Evolutionary conservation across 2,888 invertebrate species (phyloP), one percentile per base, ranked within the genome.

Genomic region (Drosophila hawaiiensis): DNA sequence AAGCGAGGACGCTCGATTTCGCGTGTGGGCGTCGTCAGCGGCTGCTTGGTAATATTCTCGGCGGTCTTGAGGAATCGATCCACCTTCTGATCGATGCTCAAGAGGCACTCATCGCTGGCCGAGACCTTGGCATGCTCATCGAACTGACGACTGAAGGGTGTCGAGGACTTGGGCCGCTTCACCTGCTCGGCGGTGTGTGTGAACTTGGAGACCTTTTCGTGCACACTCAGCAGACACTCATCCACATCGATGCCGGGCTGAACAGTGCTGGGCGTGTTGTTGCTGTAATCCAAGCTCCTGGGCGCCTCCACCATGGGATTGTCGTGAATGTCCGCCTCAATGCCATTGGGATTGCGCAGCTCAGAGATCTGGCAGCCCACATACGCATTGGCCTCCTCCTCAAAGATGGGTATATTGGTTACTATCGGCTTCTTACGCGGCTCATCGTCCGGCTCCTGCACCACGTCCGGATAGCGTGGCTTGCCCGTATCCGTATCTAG

Each of bases 371-470:
- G 94, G 28, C 92, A 93, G 9, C 92, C 92, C 22, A 93, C 84
- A 76, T 83, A 94, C 2, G 92, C 87, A 49, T 92, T 93, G 2
- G 91, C 86, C 78, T 95, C 95, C 29, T 95, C 94, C 93, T 96
- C 96, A 39, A 93, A 93, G 35, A 95, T 94, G 4, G 94, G 94
- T 49, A 94, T 93, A 65, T 94, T 94, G 4, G 94, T 93, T 3
- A 94, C 84, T 58, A 92, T 92, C 49, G 94, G 94, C 72, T 92
- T 93, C 56, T 77, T 89, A 1, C 94, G 93, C 0, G 86, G 92
- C 41, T 95, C 95, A 84, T 97, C 96, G 78, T 96, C 97, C 0
- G 97, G 97, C 91, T 97, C 97, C 83, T 94, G 95, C 0, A 97
- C 95, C 86, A 95, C 95, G 91, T 97, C 96, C 0, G 97, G 97